phyloP scores from a whole-genome alignment of 2,797 vertebrate genomes.

The Nyctalus aviator region DNA sequence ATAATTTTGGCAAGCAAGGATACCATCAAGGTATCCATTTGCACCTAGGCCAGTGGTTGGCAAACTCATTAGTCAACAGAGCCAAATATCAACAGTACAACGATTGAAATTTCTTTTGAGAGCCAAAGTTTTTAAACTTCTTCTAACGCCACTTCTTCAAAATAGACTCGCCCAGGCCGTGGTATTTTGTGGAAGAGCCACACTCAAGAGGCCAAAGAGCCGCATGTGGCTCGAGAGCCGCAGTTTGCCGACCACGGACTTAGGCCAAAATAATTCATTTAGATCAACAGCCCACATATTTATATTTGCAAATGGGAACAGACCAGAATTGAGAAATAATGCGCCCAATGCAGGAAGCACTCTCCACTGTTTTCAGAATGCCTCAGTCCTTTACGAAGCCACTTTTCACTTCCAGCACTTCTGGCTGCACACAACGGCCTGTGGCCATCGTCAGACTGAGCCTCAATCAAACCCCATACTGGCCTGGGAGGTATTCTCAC shows the following conservation, averaged over 20 bases:
- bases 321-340: background rate
- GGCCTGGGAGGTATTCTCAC: background rate
- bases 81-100: too few relatives aligned
- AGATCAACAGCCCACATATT: background rate
- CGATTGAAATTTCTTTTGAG: too few relatives aligned
- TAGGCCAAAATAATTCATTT: background rate
- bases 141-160: too few relatives aligned
- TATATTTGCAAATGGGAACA: background rate
- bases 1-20: background rate
- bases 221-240: too few relatives aligned
- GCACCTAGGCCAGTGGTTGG: background rate
- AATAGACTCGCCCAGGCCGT: too few relatives aligned
- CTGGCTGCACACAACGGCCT: background rate
- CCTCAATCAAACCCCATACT: background rate
- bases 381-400: background rate
- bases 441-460: background rate
- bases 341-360: background rate
- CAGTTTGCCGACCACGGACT: background rate
- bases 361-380: background rate
- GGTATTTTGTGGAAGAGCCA: too few relatives aligned
- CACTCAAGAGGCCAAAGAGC: too few relatives aligned
- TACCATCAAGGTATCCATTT: background rate
- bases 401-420: background rate
- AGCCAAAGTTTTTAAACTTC: too few relatives aligned
- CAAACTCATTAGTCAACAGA: too few relatives aligned